Evolutionary conservation across 1,140 invertebrate genomes (phyloP).

Genomic region (Babylonia areolata): DNA sequence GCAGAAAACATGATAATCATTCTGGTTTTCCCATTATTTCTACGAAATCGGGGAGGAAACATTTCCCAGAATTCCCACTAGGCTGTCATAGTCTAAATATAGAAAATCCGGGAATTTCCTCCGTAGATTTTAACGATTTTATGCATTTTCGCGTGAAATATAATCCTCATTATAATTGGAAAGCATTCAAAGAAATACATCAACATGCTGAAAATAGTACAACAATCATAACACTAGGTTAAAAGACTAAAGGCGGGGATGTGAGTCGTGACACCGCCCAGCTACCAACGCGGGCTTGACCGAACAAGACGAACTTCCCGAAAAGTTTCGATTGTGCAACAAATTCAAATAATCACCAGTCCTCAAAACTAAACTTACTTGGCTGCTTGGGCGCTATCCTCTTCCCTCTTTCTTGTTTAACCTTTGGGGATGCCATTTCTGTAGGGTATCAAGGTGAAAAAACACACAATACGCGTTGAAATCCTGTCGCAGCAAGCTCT

Average conservation of each 20-base stretch:
- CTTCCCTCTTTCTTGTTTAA: not conserved
- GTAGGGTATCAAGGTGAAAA: not conserved
- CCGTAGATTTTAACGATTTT: not conserved
- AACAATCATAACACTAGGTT: no score
- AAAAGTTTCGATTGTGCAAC: not conserved
- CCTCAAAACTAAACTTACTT: not conserved
- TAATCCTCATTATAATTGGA: not conserved
- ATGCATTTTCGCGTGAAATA: not conserved
- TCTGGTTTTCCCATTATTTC: conserved; percentile 16
- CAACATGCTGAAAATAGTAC: no score
- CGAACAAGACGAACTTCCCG: not conserved
- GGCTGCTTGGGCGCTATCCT: not conserved
- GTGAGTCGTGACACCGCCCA: not conserved
- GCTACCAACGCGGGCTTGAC: not conserved
- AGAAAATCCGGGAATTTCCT: conserved; percentile 15
- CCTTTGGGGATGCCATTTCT: not conserved
- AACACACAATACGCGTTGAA: not conserved
- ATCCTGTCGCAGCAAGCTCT: conserved; percentile 17
- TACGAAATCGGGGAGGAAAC: not conserved
- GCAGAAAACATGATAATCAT: no score
- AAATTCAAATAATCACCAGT: not conserved
- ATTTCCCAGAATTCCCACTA: conserved; percentile 16
- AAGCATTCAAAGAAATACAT: no score
- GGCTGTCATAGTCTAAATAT: not conserved
- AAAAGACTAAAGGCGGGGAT: not conserved